Conservation (phyloP, 2,113 vertebrate genomes). For the Heterocephalus glaber region DNA sequence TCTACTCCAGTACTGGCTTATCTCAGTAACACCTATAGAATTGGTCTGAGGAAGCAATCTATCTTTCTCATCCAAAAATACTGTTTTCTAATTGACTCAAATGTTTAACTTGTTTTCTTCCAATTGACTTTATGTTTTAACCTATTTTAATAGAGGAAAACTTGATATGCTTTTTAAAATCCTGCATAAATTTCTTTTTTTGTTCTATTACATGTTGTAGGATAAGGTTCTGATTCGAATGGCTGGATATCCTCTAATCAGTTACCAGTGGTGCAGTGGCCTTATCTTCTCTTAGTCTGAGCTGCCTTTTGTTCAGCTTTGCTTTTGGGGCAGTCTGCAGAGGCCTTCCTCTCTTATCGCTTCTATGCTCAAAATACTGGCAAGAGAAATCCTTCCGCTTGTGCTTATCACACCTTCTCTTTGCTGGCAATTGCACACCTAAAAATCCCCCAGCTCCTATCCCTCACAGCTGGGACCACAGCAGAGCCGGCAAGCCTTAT, state of each 20-base stretch:
- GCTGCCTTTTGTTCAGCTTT: background rate
- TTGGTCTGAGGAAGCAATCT: background rate
- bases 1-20: background rate
- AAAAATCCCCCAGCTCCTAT: background rate
- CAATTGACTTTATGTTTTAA: constrained; percentile 15
- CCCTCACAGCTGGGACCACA: background rate
- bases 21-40: accelerated
- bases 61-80: background rate
- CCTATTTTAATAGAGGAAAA: background rate
- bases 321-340: background rate
- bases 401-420: background rate
- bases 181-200: background rate
- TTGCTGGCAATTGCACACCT: background rate
- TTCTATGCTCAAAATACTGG: background rate
- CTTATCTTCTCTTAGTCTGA: constrained; percentile 4
- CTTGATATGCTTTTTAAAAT: background rate
- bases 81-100: background rate
- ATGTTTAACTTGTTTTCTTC: background rate
- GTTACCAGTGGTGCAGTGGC: background rate
- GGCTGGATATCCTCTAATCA: background rate
- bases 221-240: background rate
- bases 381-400: background rate
- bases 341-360: background rate
- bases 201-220: background rate
- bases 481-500: background rate